These are phyloP conservation scores for Tylochromis polylepis DNA, from an alignment of 2,113 vertebrate species.

Conservation along the genomic window DNA sequence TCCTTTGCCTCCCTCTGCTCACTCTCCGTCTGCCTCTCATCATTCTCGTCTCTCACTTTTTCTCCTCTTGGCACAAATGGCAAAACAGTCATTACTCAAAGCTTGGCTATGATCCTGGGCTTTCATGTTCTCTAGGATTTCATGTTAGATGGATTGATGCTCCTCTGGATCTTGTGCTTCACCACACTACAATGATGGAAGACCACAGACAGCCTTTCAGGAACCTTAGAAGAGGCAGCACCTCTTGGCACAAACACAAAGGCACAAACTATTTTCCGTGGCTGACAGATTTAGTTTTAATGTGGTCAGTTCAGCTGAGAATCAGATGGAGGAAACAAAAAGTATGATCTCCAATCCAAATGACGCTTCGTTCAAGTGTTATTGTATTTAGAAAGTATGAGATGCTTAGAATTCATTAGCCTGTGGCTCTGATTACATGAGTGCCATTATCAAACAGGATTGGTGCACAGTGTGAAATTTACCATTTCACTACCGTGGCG, in stretches of 20 bases:
- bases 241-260: slow-evolving; percentile 44
- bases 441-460: slow-evolving; percentile 31
- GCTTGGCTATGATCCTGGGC: slow-evolving; percentile 35
- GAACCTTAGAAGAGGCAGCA: slow-evolving; percentile 28
- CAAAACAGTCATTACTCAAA: slow-evolving; percentile 42
- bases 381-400: slow-evolving; percentile 34
- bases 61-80: slow-evolving; percentile 29
- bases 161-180: slow-evolving; percentile 39
- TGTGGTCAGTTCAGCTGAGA: slow-evolving; percentile 37
- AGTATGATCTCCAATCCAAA: slow-evolving; percentile 29
- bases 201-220: slow-evolving; percentile 37
- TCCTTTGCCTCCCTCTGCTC: slow-evolving; percentile 25
- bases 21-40: slow-evolving; percentile 25
- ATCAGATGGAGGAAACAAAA: slow-evolving; percentile 34
- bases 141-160: slow-evolving; percentile 45
- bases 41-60: slow-evolving; percentile 32
- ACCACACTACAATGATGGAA: slow-evolving; percentile 34
- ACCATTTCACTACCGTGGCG: slow-evolving; percentile 42
- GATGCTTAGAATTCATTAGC: slow-evolving; percentile 49
- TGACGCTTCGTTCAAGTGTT: slow-evolving; percentile 43
- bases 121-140: slow-evolving; percentile 44
- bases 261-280: slow-evolving; percentile 7
- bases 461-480: slow-evolving; percentile 55
- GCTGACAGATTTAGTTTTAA: slow-evolving; percentile 60
- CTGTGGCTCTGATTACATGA: slow-evolving; percentile 18